Evolutionary conservation across 2,888 invertebrate genomes (phyloP).

Genomic region (Xestia sexstrigata): DNA sequence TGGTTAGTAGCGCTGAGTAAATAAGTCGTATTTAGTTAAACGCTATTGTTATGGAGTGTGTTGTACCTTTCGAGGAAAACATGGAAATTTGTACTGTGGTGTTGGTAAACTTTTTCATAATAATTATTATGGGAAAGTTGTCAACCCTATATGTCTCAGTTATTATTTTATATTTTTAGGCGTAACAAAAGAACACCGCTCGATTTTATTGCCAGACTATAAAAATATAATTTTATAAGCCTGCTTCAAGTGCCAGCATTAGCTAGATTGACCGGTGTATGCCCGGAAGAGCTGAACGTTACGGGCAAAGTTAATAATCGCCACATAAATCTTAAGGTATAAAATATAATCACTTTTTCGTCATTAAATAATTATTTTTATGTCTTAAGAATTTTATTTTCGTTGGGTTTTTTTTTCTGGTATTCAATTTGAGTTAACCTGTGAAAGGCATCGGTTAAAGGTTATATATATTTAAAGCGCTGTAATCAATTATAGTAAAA

Average conservation of each 20-base stretch:
- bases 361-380: slow-evolving; percentile 54
- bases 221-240: slow-evolving; percentile 63
- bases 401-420: slow-evolving; percentile 12
- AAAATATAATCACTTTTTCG: slow-evolving; percentile 40
- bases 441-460: slow-evolving; percentile 7
- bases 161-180: slow-evolving; percentile 63
- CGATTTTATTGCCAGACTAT: slow-evolving; percentile 61
- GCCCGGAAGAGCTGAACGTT: slow-evolving; percentile 47
- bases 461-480: not conserved
- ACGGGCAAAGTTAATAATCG: slow-evolving; percentile 52
- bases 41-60: not conserved
- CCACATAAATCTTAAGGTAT: slow-evolving; percentile 42
- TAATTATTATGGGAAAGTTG: not conserved
- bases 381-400: slow-evolving; percentile 19
- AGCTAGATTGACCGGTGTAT: slow-evolving; percentile 58
- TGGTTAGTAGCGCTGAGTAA: not conserved
- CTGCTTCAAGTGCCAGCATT: slow-evolving; percentile 48
- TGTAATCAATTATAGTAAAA: not conserved
- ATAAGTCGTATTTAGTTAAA: not conserved
- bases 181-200: slow-evolving; percentile 63
- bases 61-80: not conserved
- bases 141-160: slow-evolving; percentile 46
- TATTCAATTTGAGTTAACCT: slow-evolving; percentile 17
- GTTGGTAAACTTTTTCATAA: not conserved
- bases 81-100: not conserved